A percentile compares a stretch with the other conserved stretches of the same genome.
phyloP scores from a whole-genome alignment of 2,113 vertebrate species.

The Pseudorhombus dupliciocellatus region DNA sequence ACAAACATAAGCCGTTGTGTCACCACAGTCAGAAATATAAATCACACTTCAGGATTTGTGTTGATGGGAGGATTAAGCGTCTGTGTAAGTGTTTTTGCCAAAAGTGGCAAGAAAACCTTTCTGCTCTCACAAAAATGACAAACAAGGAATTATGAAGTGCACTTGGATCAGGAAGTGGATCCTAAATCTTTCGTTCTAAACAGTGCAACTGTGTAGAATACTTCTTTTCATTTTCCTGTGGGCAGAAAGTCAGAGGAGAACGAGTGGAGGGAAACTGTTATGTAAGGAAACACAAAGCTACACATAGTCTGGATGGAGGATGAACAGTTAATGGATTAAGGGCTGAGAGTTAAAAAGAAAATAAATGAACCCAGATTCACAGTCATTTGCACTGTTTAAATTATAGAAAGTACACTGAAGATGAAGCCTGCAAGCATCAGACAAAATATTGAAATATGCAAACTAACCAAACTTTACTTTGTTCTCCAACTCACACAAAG shows the following conservation, averaged over 20 bases:
- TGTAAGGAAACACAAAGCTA: not conserved
- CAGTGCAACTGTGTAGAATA: not conserved
- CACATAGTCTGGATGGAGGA: not conserved
- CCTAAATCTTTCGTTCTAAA: conserved; percentile 29
- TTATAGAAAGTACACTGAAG: too few species aligned
- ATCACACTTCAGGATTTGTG: not conserved
- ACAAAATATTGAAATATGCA: not conserved
- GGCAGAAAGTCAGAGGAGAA: conserved; percentile 13
- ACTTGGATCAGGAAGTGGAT: conserved; percentile 1
- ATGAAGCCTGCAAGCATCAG: not conserved
- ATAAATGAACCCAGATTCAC: not conserved
- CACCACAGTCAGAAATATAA: not conserved
- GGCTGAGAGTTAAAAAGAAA: too few species aligned
- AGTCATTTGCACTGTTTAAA: not conserved
- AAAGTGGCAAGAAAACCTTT: conserved; percentile 1
- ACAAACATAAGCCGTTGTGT: not conserved
- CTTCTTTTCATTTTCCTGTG: conserved; percentile 9
- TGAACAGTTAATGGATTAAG: not conserved
- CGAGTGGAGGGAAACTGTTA: not conserved
- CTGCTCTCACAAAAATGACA: conserved; percentile 1
- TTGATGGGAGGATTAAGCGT: conserved; percentile 2
- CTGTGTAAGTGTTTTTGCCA: not conserved
- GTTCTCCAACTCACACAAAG: not conserved
- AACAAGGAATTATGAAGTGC: conserved; percentile 6
- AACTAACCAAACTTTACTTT: not conserved